phyloP scores from a whole-genome alignment of 2,797 vertebrate genomes.

The Acipenser transmontanus region DNA sequence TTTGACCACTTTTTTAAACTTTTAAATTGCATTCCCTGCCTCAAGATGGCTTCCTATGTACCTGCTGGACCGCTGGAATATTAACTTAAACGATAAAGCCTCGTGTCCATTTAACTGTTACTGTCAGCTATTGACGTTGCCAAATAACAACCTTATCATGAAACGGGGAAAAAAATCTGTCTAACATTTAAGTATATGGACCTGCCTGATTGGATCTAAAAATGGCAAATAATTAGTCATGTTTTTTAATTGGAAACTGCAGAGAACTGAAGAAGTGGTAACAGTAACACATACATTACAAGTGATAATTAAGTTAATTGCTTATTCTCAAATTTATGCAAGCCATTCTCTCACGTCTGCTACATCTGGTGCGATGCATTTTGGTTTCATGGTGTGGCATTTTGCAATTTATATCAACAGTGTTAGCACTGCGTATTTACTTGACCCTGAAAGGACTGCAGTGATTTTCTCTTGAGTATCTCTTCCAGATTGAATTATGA shows the following conservation, averaged over 20 bases:
- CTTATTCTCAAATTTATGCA: conserved; percentile 9
- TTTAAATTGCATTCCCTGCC: no score
- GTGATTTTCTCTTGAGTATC: no score
- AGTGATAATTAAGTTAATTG: conserved; percentile 20
- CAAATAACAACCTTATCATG: neutral
- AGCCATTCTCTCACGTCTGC: conserved; percentile 1
- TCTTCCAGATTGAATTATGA: no score
- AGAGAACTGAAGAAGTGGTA: conserved; percentile 6
- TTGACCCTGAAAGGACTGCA: no score
- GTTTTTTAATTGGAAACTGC: conserved; percentile 10
- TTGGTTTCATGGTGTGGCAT: no score
- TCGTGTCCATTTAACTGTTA: neutral
- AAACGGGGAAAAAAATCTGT: neutral
- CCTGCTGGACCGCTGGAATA: no score
- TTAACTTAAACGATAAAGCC: no score
- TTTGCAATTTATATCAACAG: no score
- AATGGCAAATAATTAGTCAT: neutral
- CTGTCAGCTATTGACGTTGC: neutral
- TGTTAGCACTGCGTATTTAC: no score
- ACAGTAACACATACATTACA: conserved; percentile 11
- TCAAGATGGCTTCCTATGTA: no score
- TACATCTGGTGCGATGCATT: neutral
- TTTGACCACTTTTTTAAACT: no score
- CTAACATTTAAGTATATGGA: neutral
- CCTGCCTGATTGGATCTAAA: neutral